Evolutionary conservation across 2,113 vertebrate genomes (phyloP), one percentile per base, ranked within the genome.

Genomic region (Hoplias malabaricus): DNA sequence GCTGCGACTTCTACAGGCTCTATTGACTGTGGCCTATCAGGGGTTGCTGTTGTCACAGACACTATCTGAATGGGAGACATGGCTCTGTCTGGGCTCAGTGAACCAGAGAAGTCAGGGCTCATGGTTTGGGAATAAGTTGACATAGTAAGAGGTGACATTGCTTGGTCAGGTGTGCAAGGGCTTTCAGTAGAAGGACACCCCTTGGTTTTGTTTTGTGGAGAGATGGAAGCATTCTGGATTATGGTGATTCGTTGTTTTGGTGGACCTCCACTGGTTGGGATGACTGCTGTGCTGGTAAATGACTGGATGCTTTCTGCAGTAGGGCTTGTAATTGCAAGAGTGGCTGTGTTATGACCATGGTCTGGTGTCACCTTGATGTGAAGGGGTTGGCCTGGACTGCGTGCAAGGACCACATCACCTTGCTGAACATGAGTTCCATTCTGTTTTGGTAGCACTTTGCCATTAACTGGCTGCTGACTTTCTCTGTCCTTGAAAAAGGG

Each of bases 331-430:
- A 98, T 98, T 91, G 98, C 96, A 33, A 98, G 94, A 54, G 92
- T 97, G 33, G 97, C 95, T 14, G 92, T 96, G 83, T 96, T 98
- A 82, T 96, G 95, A 65, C 92, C 90, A 0, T 96, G 95, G 73
- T 98, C 96, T 62, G 97, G 97, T 71, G 96, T 98, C 61, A 98
- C 96, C 86, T 98, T 98, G 82, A 99, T 98, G 69, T 98, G 96
- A 84, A 98, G 93, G 14, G 95, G 96, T 76, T 98, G 96, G 2
- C 96, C 97, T 2, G 95, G 95, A n/a, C 92, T 96, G 73, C 97
- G 95, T 65, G 93, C 96, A 80, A 98, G 84, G 59, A 98, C 93
- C 16, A 99, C 85, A 27, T 99, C 96, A 78, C 93, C 94, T 62
- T 95, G 88, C 86, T 96, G 96, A 29, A 93, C 86, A 5, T 92